These are phyloP conservation scores for Erpobdella octoculata DNA, from an alignment of 2,888 invertebrate genomes.

Conservation along the genomic window DNA sequence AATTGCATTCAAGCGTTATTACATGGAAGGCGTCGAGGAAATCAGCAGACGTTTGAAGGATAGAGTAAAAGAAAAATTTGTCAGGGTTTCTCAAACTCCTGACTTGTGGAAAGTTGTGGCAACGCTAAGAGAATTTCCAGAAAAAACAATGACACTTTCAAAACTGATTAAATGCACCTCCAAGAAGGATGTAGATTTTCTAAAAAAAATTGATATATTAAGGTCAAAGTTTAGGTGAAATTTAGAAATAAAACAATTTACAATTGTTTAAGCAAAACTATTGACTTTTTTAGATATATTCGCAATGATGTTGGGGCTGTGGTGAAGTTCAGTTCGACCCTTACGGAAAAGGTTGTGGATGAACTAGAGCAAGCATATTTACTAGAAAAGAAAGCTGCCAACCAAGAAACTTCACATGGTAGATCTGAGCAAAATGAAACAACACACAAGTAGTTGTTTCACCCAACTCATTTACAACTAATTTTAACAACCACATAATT, in stretches of 20 bases:
- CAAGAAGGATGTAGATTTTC: conserved; percentile 22
- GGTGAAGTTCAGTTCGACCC: conserved; percentile 25
- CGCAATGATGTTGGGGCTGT: conserved; percentile 11
- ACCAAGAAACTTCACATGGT: too few species aligned
- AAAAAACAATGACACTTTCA: conserved; percentile 25
- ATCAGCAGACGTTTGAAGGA: conserved; percentile 21
- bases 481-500: too few species aligned
- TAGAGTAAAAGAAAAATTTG: conserved; percentile 36
- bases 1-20: conserved; percentile 31
- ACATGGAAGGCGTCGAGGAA: conserved; percentile 24
- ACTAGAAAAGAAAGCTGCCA: too few species aligned
- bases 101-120: conserved; percentile 28
- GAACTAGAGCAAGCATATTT: conserved; percentile 16
- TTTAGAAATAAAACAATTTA: background rate
- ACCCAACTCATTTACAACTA: too few species aligned
- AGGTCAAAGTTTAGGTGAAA: too few species aligned
- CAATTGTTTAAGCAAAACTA: background rate
- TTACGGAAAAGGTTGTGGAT: conserved; percentile 30
- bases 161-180: conserved; percentile 28
- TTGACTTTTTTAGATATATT: conserved; percentile 13
- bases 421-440: too few species aligned
- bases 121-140: conserved; percentile 21
- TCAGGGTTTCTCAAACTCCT: conserved; percentile 28
- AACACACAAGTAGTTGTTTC: too few species aligned
- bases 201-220: conserved; percentile 29